Evolutionary conservation across 2,888 invertebrate genomes (phyloP), one percentile per base, ranked within the genome.

Genomic region (Euphydryas editha): DNA sequence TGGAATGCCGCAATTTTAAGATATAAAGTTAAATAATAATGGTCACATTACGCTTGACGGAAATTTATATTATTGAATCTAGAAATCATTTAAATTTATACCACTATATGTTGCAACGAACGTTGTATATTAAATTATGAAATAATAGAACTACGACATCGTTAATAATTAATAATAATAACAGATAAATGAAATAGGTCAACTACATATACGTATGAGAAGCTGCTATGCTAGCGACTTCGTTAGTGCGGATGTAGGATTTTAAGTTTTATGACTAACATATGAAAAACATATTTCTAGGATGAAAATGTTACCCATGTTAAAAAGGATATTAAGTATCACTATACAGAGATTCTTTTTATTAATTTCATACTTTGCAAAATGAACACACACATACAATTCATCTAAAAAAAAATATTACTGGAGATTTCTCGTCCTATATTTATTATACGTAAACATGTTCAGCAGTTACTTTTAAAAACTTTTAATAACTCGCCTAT

Each of bases 21-120:
- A 51, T 51, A 24, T 51, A 51, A 21, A 51, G 24, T 51, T 51
- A 51, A 51, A 51, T 51, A 24, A 51, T 51, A 51, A 24, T 21
- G 49, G 49, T 51, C 24, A 24, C 49, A 24, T 51, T 24, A 24
- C 5, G n/a, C 20, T 51, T 20, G 49, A 11, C 11, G 17, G 49
- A 51, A 51, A 24, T 51, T 15, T 13, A 51, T 51, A 21, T n/a
- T 51, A 24, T 47, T 20, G 13, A 20, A 20, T 11, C 18, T 11
- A 5, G 13, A 47, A 20, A 18, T 20, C 47, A 13, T 21, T 47
- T 10, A 18, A 46, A 46, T 46, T 20, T 47, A 21, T 21, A 3
- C 13, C 20, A 5, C 20, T 13, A 20, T 47, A 47, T 47, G 20
- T 20, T 20, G 18, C 10, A 47, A 51, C 49, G 21, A 49, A 24